These are phyloP conservation scores for Lagria hirta DNA, from an alignment of 2,888 invertebrate genomes.

Conservation along the genomic window DNA sequence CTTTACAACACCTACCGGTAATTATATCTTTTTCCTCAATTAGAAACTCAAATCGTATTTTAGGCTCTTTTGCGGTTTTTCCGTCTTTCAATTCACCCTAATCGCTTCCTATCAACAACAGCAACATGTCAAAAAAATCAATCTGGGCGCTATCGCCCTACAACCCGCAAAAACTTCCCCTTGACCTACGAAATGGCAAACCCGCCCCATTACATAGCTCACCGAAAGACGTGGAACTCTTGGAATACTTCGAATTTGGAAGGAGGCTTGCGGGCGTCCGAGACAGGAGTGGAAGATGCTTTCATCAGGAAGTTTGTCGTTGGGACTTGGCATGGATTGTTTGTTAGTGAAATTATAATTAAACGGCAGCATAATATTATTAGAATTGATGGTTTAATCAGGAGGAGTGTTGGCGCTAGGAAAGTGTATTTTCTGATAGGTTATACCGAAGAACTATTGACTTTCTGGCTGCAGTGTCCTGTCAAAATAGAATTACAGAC, in stretches of 20 bases:
- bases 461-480: slow-evolving; percentile 91
- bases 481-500: slow-evolving; percentile 92
- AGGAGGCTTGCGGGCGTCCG: slow-evolving; percentile 76
- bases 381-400: slow-evolving; percentile 78
- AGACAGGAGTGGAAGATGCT: slow-evolving; percentile 87
- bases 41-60: too few relatives aligned
- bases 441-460: slow-evolving; percentile 90
- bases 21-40: too few relatives aligned
- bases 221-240: slow-evolving; percentile 87
- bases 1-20: too few relatives aligned
- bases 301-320: slow-evolving; percentile 89
- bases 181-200: slow-evolving; percentile 92
- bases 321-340: slow-evolving; percentile 88
- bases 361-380: slow-evolving; percentile 95
- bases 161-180: slow-evolving; percentile 71
- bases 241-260: slow-evolving; percentile 88
- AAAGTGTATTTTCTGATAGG: slow-evolving; percentile 98
- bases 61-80: too few relatives aligned
- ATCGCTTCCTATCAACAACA: slow-evolving; percentile 62
- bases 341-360: slow-evolving; percentile 83
- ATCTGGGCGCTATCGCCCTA: slow-evolving; percentile 78
- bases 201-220: slow-evolving; percentile 78
- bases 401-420: slow-evolving; percentile 64
- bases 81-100: too few relatives aligned
- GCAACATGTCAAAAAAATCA: slow-evolving; percentile 63